Conservation (phyloP, 2,113 vertebrate species). For the Dasyornis broadbenti region DNA sequence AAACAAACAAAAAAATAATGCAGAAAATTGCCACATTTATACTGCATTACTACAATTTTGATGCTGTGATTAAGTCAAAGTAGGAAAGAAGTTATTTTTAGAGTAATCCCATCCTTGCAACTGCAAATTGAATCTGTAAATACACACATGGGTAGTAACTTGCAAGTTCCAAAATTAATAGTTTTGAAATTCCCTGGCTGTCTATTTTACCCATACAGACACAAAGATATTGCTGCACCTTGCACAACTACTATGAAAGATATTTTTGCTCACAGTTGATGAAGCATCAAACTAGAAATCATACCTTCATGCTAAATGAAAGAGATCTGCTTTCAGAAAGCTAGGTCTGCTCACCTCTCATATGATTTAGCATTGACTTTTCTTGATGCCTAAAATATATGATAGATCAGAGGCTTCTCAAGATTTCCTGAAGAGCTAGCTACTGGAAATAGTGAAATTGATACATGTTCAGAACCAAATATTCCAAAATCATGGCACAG, state of each 20-base stretch:
- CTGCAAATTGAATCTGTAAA: neutral
- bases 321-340: neutral
- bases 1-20: neutral
- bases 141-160: neutral
- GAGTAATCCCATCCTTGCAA: neutral
- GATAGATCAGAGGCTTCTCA: neutral
- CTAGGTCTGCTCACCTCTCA: neutral
- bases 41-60: neutral
- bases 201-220: neutral
- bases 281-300: neutral
- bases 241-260: neutral
- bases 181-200: neutral
- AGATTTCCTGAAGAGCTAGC: neutral
- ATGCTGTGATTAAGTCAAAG: neutral
- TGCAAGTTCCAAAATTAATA: neutral
- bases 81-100: neutral
- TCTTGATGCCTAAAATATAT: neutral
- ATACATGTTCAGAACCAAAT: neutral
- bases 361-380: neutral
- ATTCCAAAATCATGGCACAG: neutral
- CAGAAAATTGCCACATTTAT: neutral
- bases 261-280: neutral
- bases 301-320: neutral
- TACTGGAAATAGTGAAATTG: neutral
- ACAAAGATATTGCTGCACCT: neutral